phyloP scores from a whole-genome alignment of 1,140 invertebrate species.

The Trypoxylus dichotomus region DNA sequence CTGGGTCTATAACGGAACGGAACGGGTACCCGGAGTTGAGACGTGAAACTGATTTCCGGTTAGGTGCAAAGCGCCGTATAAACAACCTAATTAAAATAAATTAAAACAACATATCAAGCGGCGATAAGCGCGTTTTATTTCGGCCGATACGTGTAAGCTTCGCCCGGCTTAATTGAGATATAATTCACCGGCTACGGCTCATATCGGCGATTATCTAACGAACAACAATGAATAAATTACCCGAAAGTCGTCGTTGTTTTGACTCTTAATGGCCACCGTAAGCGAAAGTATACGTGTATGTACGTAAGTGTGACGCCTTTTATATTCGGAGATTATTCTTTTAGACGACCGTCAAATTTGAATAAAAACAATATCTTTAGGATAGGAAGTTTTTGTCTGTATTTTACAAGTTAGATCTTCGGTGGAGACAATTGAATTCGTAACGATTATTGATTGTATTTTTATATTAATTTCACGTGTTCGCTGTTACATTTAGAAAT shows the following conservation, averaged over 20 bases:
- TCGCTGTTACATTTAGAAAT: too few species aligned
- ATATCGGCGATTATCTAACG: conserved; percentile 16
- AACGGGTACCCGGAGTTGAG: background rate
- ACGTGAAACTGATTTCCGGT: conserved; percentile 23
- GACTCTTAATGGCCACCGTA: background rate
- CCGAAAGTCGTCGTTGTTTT: background rate
- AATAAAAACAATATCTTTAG: too few species aligned
- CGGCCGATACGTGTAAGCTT: conserved; percentile 12
- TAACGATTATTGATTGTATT: too few species aligned
- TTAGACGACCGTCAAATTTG: too few species aligned
- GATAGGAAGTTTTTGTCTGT: too few species aligned
- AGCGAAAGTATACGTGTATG: background rate
- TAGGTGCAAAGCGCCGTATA: conserved; percentile 24
- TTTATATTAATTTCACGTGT: too few species aligned
- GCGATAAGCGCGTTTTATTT: conserved; percentile 12
- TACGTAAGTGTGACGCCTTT: background rate
- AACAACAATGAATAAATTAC: conserved; percentile 24
- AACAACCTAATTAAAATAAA: conserved; percentile 25
- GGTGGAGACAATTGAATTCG: too few species aligned
- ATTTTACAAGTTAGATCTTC: too few species aligned
- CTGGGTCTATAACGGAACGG: background rate
- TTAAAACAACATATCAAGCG: conserved; percentile 19
- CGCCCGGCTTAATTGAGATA: conserved; percentile 10
- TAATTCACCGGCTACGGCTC: conserved; percentile 1
- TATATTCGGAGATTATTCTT: too few species aligned